A percentile compares a stretch with the other conserved stretches of the same genome.
Conservation (phyloP, 2,113 vertebrate genomes). For the Oreochromis tanganicae region DNA sequence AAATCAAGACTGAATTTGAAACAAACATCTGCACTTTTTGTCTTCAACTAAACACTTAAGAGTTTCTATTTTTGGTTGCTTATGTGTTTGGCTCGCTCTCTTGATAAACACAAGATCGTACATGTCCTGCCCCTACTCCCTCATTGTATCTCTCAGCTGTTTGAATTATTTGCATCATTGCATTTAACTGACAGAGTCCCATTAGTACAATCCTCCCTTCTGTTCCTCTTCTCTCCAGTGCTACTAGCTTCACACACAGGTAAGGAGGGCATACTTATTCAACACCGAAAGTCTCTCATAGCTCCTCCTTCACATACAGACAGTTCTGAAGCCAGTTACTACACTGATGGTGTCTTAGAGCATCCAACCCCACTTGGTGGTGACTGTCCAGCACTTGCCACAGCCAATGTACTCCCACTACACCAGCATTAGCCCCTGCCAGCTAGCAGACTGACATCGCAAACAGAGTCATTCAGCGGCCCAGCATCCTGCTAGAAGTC, state of each 20-base stretch:
- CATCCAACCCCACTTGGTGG: constrained; percentile 18
- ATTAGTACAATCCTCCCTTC: not conserved
- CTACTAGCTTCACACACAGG: not conserved
- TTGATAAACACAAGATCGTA: not conserved
- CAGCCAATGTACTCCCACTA: not conserved
- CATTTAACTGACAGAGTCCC: constrained; percentile 51
- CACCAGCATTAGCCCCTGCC: constrained; percentile 1
- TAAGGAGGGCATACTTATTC: not conserved
- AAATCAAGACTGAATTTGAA: not conserved
- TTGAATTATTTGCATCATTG: not conserved
- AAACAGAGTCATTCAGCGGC: constrained; percentile 53
- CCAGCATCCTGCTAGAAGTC: constrained; percentile 44
- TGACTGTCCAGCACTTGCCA: constrained; percentile 22
- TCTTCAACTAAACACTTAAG: not conserved
- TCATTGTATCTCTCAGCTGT: not conserved
- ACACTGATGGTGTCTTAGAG: constrained; percentile 32
- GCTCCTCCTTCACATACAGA: constrained; percentile 41
- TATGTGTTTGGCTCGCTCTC: not conserved
- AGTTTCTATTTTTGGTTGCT: not conserved
- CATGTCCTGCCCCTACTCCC: not conserved
- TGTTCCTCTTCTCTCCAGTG: not conserved
- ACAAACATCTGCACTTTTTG: not conserved
- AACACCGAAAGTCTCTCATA: constrained; percentile 30
- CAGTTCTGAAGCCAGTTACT: constrained; percentile 1
- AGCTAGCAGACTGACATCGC: constrained; percentile 51